phyloP scores from a whole-genome alignment of 2,113 vertebrate genomes.

The Todiramphus saurophagus region DNA sequence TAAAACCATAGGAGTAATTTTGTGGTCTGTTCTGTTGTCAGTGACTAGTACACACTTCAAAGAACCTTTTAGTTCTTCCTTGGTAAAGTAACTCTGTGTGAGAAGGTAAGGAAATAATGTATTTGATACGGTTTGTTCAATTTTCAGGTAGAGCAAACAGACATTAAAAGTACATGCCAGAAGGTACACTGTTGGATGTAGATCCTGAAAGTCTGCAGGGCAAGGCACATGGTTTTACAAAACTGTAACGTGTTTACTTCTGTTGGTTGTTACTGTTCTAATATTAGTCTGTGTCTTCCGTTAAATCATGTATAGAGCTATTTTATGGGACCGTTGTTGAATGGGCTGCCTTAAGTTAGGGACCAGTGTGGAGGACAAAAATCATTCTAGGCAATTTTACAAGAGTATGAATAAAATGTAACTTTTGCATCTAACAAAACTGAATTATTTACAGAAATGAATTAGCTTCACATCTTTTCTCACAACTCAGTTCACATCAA shows the following conservation, averaged over 20 bases:
- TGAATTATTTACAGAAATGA: constrained; percentile 58
- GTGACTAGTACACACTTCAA: constrained; percentile 5
- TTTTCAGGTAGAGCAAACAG: constrained; percentile 69
- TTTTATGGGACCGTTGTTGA: constrained; percentile 64
- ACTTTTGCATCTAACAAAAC: constrained; percentile 31
- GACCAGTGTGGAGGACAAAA: constrained; percentile 13
- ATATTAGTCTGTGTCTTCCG: constrained; percentile 60
- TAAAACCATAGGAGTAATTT: constrained; percentile 24
- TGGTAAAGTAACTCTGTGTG: constrained; percentile 33
- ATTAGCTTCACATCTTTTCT: constrained; percentile 45
- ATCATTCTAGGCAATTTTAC: constrained; percentile 46
- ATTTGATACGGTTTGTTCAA: constrained; percentile 57
- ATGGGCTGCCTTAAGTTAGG: constrained; percentile 47
- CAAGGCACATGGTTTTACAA: constrained; percentile 38
- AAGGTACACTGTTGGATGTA: constrained; percentile 27
- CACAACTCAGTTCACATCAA: not conserved
- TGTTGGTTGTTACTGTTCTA: constrained; percentile 58
- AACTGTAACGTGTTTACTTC: constrained; percentile 54
- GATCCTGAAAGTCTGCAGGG: constrained; percentile 49
- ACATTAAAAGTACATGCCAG: constrained; percentile 52
- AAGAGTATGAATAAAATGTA: constrained; percentile 60
- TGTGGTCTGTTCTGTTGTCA: not conserved
- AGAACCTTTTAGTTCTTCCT: constrained; percentile 38
- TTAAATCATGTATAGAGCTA: constrained; percentile 66
- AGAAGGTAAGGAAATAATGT: constrained; percentile 57